Evolutionary conservation across 2,113 vertebrate species (phyloP), one percentile per base, ranked within the genome.

Genomic region (Paradisaea rubra): DNA sequence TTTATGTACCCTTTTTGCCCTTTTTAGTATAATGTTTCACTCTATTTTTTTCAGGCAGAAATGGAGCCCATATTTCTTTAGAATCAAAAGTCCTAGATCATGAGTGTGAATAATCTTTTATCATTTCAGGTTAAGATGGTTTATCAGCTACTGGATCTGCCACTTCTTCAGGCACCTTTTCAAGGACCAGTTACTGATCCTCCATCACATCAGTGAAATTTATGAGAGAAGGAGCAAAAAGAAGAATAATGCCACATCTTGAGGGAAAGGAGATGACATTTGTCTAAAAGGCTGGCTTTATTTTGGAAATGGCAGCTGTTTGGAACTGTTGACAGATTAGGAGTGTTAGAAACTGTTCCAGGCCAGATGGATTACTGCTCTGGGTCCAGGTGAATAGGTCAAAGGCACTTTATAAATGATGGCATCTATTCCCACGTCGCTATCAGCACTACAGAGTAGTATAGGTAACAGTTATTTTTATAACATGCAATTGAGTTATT

Each of bases 271-370:
- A 74, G 88, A 91, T 1, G 4, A 81, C 56, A 64, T 71, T 76
- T 86, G n/a, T 78, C 64, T 91, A 77, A 78, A 94, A 81, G 64
- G 19, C 76, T 78, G 64, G 42, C 45, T 94, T 92, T 95, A 91
- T 83, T 95, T 93, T 86, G 66, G 39, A 86, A 92, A 92, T 86
- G 64, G 83, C 93, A 96, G 83, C 86, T 95, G 93, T 74, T 89
- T 85, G 56, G 49, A 91, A 41, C 78, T 93, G 93, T 87, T 96
- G 93, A 85, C 91, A 93, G 87, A 95, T 81, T 64, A 52, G 73
- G 65, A 87, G 69, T 85, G 78, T 81, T 93, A 92, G 91, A 91
- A 94, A 89, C 82, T 87, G 49, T 94, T 65, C 57, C 61, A 64
- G 81, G 53, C 27, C 70, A 91, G 41, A 74, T 9, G 66, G 61